Percentiles rank a stretch among this genome's conserved stretches.
phyloP scores from a whole-genome alignment of 2,888 invertebrate species.

The Parnassius glacialis region DNA sequence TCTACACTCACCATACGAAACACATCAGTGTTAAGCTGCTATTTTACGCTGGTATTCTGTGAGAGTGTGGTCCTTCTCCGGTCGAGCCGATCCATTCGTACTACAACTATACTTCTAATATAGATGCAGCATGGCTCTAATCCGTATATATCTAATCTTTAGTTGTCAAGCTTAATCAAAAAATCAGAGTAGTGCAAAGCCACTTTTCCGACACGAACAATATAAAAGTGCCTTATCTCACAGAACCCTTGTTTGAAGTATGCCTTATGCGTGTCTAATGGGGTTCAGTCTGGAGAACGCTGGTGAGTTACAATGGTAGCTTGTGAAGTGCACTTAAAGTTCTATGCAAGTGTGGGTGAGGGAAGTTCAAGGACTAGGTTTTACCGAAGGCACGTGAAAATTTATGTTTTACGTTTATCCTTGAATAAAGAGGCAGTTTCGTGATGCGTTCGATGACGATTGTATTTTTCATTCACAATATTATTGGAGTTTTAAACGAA shows the following conservation, averaged over 20 bases:
- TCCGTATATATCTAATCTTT: too few relatives aligned
- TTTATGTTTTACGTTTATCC: background rate
- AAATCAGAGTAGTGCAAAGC: slow-evolving; percentile 2
- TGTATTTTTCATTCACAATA: too few relatives aligned
- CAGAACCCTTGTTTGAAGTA: slow-evolving; percentile 19
- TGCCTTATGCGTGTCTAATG: slow-evolving; percentile 27
- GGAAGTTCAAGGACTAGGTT: slow-evolving; percentile 3
- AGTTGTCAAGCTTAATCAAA: too few relatives aligned
- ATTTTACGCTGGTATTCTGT: too few relatives aligned
- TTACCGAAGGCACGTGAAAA: background rate
- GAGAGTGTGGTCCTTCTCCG: too few relatives aligned
- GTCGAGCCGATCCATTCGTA: too few relatives aligned
- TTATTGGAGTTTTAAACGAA: too few relatives aligned
- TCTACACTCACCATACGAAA: too few relatives aligned
- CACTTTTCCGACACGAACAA: slow-evolving; percentile 6
- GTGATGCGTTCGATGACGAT: too few relatives aligned
- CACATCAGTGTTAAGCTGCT: too few relatives aligned
- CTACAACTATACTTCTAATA: too few relatives aligned
- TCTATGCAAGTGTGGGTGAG: slow-evolving; percentile 10
- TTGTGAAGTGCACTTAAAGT: slow-evolving; percentile 6
- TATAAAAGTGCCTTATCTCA: slow-evolving; percentile 13
- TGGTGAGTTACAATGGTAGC: slow-evolving; percentile 22
- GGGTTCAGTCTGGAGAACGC: slow-evolving; percentile 15
- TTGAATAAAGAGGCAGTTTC: background rate
- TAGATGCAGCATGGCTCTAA: too few relatives aligned